Conservation (phyloP, 2,113 vertebrate genomes). For the Charina bottae region DNA sequence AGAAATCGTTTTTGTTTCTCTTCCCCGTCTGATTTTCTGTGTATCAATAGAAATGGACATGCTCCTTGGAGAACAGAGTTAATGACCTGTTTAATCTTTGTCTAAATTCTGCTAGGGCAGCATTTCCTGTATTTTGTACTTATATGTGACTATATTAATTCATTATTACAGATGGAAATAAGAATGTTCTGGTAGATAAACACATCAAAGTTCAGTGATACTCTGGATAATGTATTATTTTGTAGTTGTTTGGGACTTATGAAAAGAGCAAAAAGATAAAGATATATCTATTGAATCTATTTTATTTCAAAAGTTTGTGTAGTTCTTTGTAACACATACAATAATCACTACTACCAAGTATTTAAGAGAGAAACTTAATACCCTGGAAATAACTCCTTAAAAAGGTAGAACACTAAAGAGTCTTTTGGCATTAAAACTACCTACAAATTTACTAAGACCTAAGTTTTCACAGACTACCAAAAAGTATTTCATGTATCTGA, state of each 20-base stretch:
- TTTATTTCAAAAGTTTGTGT: neutral
- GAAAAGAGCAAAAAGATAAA: conserved; percentile 15
- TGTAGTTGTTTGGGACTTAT: neutral
- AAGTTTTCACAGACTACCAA: neutral
- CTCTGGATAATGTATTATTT: neutral
- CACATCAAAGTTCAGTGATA: neutral
- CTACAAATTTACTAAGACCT: neutral
- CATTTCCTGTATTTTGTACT: conserved; percentile 37
- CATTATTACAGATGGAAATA: conserved; percentile 16
- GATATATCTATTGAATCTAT: no score
- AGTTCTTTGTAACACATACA: neutral
- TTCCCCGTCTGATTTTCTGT: conserved; percentile 29
- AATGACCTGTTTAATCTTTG: conserved; percentile 51
- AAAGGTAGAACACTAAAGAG: neutral
- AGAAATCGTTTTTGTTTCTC: conserved; percentile 40
- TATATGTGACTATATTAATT: neutral
- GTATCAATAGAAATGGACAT: conserved; percentile 54
- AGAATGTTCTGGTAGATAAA: conserved; percentile 24
- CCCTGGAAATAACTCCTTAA: neutral
- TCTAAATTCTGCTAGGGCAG: conserved; percentile 25
- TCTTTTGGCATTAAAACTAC: neutral
- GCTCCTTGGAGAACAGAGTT: conserved; percentile 53
- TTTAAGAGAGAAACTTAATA: neutral
- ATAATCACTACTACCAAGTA: neutral
- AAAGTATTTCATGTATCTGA: no score